Evolutionary conservation across 1,140 invertebrate genomes (phyloP), one percentile per base, ranked within the genome.

Genomic region (Nomia melanderi): DNA sequence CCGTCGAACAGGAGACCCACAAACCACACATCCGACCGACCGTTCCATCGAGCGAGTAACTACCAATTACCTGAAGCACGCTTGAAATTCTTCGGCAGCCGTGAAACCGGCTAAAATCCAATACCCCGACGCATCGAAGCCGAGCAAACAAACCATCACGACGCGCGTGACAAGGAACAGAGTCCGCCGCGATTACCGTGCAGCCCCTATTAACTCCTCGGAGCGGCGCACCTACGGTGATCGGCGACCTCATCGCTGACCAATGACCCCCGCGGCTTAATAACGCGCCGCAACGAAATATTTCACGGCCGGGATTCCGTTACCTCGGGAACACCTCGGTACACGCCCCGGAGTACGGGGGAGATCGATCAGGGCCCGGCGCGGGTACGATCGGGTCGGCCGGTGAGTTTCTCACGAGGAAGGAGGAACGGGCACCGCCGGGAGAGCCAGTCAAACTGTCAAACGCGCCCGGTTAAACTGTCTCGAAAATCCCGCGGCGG

Each of bases 291-390:
- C n/a, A n/a, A 31, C 54, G 39, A 67, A 75, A 69, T 59, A 59
- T 76, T 76, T 69, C 64, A 69, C 64, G 39, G 53, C 11, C 39
- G 20, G 20, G 23, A 76, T 76, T 76, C 73, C 73, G 73, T 75
- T 75, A 75, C 27, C 63, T 67, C 39, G 17, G 72, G 50, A 67
- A 76, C 73, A 76, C 64, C 73, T 17, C 14, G 27, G 31, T 67
- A 29, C 64, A 44, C 72, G 63, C 36, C 31, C 20, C 1, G 1
- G 5, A 56, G 17, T 56, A 41, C n/a, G n/a, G n/a, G n/a, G n/a
- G n/a, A 23, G 64, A 74, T 65, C 62, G 50, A 54, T 56, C 47
- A 20, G 23, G 36, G 7, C 3, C 1, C 29, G 17, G 1, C 4
- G 20, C 33, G n/a, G 14, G 20, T 20, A 20, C n/a, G 44, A 44